Conservation (phyloP, 2,797 vertebrate species). For the Oryzias sinensis region DNA sequence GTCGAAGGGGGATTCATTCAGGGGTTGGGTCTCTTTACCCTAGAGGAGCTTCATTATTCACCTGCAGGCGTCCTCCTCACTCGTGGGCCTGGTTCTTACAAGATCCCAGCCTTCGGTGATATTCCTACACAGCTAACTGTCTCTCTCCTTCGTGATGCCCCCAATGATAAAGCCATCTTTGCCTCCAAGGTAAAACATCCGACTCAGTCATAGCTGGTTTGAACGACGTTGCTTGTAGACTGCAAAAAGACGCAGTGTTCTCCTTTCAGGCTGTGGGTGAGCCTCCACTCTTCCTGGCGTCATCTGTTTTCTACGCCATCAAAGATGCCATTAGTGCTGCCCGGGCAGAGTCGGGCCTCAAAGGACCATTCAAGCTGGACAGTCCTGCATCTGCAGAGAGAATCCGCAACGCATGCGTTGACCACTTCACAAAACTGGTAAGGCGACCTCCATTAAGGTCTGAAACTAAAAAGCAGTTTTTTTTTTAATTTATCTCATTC, state of each 20-base stretch:
- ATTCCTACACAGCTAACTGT: conserved; percentile 86
- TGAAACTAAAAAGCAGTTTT: neutral
- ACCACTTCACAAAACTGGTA: conserved; percentile 91
- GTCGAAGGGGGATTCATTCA: conserved; percentile 94
- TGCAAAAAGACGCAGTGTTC: neutral
- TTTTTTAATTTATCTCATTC: neutral
- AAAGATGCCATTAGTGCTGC: conserved; percentile 88
- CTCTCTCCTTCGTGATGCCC: conserved; percentile 88
- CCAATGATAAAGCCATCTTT: conserved; percentile 90
- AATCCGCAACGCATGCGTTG: conserved; percentile 89
- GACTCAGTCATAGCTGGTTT: neutral
- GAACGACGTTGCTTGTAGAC: neutral
- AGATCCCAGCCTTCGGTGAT: conserved; percentile 92
- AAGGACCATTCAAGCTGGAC: conserved; percentile 83
- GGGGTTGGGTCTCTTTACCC: conserved; percentile 91
- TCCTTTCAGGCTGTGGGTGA: conserved; percentile 88
- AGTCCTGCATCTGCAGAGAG: conserved; percentile 92
- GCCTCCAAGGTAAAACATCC: conserved; percentile 85
- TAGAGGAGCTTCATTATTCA: conserved; percentile 93
- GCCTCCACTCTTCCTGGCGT: conserved; percentile 91
- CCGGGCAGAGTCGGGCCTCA: conserved; percentile 70
- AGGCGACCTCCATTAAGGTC: neutral
- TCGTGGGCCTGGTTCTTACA: conserved; percentile 91
- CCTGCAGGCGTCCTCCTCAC: conserved; percentile 85
- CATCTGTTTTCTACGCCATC: conserved; percentile 92